Percentiles rank a stretch among this genome's conserved stretches.
Evolutionary conservation across 2,113 vertebrate genomes (phyloP).

Genomic region (Cromileptes altivelis): DNA sequence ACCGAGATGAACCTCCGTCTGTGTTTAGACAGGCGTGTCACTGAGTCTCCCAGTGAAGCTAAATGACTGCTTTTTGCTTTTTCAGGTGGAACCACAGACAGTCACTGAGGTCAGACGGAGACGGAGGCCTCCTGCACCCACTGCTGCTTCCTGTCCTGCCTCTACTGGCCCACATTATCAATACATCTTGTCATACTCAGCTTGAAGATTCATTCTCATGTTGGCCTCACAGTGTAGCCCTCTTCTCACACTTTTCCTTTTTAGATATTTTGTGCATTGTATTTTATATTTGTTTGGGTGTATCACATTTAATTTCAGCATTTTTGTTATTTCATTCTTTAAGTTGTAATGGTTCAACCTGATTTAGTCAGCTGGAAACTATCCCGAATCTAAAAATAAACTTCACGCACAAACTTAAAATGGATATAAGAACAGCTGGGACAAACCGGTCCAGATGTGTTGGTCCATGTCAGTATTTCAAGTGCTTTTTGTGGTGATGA

Average conservation of each 20-base stretch:
- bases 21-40: conserved; percentile 60
- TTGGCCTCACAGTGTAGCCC: too few relatives aligned
- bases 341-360: not conserved
- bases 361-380: not conserved
- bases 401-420: not conserved
- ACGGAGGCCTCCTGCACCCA: conserved; percentile 14
- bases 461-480: not conserved
- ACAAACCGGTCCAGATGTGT: not conserved
- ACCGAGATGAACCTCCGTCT: conserved; percentile 43
- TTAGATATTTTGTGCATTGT: not conserved
- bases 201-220: not conserved
- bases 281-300: not conserved
- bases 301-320: too few relatives aligned
- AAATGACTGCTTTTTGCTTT: conserved; percentile 61
- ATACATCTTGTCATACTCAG: not conserved
- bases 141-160: conserved; percentile 35
- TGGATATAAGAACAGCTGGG: not conserved
- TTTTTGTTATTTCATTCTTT: too few relatives aligned
- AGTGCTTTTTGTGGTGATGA: too few relatives aligned
- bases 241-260: too few relatives aligned
- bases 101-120: conserved; percentile 60
- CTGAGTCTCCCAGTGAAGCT: conserved; percentile 29
- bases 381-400: not conserved
- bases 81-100: conserved; percentile 75
- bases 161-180: not conserved